Conservation (phyloP, 1,140 invertebrate genomes). For the Nasonia longicornis region DNA sequence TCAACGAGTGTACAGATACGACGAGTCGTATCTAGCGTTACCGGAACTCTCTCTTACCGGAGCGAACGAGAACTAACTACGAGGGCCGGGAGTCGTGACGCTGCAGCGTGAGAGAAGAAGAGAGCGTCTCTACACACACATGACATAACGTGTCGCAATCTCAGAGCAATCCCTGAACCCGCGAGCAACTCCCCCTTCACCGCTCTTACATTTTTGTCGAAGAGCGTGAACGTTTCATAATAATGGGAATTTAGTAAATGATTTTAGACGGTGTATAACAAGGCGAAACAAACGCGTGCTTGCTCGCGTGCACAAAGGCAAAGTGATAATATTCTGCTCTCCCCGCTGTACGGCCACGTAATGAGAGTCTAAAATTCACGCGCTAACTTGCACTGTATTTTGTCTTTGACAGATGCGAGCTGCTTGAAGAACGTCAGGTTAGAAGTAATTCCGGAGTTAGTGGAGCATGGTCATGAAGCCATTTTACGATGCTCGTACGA, state of each 20-base stretch:
- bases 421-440: slow-evolving; percentile 69
- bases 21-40: not conserved
- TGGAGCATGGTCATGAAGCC: slow-evolving; percentile 76
- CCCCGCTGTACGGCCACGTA: not conserved
- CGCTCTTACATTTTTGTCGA: too few relatives aligned
- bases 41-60: not conserved
- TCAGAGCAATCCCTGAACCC: not conserved
- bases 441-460: slow-evolving; percentile 72
- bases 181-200: too few relatives aligned
- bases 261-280: not conserved
- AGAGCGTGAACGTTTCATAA: too few relatives aligned
- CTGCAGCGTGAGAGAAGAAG: not conserved
- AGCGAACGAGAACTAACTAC: not conserved
- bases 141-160: not conserved
- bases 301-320: not conserved
- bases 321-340: not conserved
- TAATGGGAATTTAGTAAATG: too few relatives aligned
- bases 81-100: not conserved
- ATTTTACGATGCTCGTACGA: slow-evolving; percentile 80
- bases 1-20: not conserved
- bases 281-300: not conserved
- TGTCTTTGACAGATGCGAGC: slow-evolving; percentile 55
- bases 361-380: not conserved
- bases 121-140: too few relatives aligned
- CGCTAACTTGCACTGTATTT: slow-evolving; percentile 1